Percentiles rank a stretch among this genome's conserved stretches.
Evolutionary conservation across 2,888 invertebrate species (phyloP).

Genomic region (Rugalucina vietnamica): DNA sequence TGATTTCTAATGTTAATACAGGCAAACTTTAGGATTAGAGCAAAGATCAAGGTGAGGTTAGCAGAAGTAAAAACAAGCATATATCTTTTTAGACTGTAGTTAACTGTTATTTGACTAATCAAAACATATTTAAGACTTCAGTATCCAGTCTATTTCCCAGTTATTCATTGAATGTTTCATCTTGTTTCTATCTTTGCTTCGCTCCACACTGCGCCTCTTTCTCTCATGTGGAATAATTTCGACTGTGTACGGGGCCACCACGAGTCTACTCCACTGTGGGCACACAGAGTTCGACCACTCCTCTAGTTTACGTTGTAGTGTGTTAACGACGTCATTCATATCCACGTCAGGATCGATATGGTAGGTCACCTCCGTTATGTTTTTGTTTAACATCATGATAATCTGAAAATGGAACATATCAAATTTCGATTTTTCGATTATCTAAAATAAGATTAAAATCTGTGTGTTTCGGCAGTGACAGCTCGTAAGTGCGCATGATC

Average conservation of each 20-base stretch:
- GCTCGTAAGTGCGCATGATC: no score
- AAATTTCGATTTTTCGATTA: no score
- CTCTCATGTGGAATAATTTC: conserved; percentile 50
- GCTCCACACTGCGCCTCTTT: conserved; percentile 60
- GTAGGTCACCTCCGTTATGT: conserved; percentile 58
- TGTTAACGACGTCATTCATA: conserved; percentile 54
- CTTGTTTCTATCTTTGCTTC: conserved; percentile 64
- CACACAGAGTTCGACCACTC: conserved; percentile 66
- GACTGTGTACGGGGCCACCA: conserved; percentile 61
- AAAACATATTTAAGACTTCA: conserved; percentile 46
- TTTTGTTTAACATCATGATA: conserved; percentile 68
- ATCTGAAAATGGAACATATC: no score
- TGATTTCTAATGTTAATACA: no score
- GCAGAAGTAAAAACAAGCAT: no score
- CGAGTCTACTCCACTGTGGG: conserved; percentile 62
- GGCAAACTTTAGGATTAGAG: no score
- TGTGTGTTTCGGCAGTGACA: no score
- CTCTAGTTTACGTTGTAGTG: conserved; percentile 66
- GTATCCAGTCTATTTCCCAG: conserved; percentile 71
- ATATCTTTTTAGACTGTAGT: no score
- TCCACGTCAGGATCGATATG: conserved; percentile 57
- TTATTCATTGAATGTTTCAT: conserved; percentile 60
- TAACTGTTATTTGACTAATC: no score
- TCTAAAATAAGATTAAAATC: no score
- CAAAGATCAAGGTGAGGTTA: no score